Evolutionary conservation across 2,113 vertebrate species (phyloP).

Genomic region (Chauna torquata): DNA sequence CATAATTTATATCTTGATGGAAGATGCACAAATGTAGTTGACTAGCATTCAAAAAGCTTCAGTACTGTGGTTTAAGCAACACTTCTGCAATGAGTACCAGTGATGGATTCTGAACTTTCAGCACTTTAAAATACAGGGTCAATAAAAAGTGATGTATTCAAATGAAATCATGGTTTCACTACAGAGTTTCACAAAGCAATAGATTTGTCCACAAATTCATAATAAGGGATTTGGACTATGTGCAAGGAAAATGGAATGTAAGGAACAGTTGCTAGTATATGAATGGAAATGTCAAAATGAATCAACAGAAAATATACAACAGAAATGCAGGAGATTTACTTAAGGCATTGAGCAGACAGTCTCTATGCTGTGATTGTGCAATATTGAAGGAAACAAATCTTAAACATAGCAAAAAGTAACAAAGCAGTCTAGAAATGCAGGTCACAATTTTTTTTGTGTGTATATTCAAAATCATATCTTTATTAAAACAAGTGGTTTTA

Average conservation of each 20-base stretch:
- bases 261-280: not conserved
- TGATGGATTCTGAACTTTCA: not conserved
- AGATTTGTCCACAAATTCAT: not conserved
- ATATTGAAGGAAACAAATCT: not conserved
- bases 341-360: not conserved
- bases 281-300: not conserved
- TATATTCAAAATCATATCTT: not conserved
- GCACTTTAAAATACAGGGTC: not conserved
- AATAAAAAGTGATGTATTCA: not conserved
- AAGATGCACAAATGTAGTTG: not conserved
- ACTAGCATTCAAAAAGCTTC: not conserved
- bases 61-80: not conserved
- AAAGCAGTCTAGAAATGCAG: not conserved
- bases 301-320: not conserved
- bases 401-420: not conserved
- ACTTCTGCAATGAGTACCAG: not conserved
- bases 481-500: constrained; percentile 7
- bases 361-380: not conserved
- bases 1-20: not conserved
- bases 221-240: not conserved
- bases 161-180: not conserved
- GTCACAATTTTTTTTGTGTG: not conserved
- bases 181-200: not conserved
- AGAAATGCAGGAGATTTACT: not conserved
- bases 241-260: not conserved